Conservation (phyloP, 92 coral and sea anemone genomes). For the Meandrina meandrites region DNA sequence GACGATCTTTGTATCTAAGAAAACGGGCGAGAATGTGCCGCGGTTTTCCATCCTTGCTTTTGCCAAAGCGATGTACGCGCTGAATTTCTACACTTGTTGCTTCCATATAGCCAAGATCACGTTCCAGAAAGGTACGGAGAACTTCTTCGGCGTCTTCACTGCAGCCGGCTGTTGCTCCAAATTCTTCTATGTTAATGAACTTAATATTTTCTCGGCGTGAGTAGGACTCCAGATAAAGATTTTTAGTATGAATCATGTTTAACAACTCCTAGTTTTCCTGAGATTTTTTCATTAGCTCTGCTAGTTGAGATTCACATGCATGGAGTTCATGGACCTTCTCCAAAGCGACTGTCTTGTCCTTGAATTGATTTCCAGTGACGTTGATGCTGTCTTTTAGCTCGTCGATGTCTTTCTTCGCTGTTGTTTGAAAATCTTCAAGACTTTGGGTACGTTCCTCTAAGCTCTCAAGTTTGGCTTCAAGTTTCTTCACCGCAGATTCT, state of each 20-base stretch:
- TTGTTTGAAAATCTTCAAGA: not conserved
- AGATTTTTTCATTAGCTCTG: not conserved
- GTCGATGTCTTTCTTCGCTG: not conserved
- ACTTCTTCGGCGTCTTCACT: not conserved
- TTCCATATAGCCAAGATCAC: not conserved
- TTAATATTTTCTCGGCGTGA: not conserved
- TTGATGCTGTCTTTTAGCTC: no score
- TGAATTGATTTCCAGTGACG: no score
- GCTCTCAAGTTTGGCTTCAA: not conserved
- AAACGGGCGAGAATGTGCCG: no score
- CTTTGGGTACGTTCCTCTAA: not conserved
- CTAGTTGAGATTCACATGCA: not conserved
- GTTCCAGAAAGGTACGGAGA: not conserved
- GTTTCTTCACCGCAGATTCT: not conserved
- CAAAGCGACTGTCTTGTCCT: no score
- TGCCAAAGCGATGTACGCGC: not conserved
- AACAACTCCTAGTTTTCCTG: not conserved
- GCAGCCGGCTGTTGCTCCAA: not conserved
- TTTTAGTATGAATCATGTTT: no score
- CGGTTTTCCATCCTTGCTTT: no score
- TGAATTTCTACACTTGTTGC: not conserved
- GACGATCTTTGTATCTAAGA: slow-evolving; percentile 9
- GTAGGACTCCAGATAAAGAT: not conserved
- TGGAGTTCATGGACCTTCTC: no score
- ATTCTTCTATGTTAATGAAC: not conserved